Evolutionary conservation across 2,113 vertebrate genomes (phyloP).

Genomic region (Lichenostomus cassidix): DNA sequence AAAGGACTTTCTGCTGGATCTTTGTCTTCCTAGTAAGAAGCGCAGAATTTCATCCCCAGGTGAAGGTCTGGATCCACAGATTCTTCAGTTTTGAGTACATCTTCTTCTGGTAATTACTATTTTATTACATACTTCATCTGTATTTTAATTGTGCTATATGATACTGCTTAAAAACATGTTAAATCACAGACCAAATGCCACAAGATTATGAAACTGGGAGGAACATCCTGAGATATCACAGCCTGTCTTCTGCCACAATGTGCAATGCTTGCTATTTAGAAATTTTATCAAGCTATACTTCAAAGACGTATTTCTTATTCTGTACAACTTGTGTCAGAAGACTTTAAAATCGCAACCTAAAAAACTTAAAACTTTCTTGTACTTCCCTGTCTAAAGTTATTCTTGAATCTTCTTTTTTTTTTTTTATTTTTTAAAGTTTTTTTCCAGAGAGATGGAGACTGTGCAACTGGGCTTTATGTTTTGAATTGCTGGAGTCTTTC

Average conservation of each 20-base stretch:
- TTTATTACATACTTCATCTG: background rate
- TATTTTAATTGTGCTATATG: background rate
- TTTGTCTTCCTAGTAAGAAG: background rate
- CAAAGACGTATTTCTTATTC: background rate
- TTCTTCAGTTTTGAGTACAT: background rate
- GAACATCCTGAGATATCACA: background rate
- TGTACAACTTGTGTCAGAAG: background rate
- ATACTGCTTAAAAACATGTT: background rate
- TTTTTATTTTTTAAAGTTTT: background rate
- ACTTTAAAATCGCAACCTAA: background rate
- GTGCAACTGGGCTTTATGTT: background rate
- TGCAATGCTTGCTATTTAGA: background rate
- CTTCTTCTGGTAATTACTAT: background rate
- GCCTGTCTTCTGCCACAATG: background rate
- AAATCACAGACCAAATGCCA: background rate
- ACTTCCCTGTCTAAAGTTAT: background rate
- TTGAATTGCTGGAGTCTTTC: background rate
- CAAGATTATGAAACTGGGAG: background rate
- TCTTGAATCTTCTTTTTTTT: background rate
- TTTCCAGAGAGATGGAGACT: background rate
- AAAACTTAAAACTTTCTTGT: background rate
- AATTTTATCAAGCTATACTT: background rate
- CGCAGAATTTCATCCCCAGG: rapidly evolving
- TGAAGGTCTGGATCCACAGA: background rate
- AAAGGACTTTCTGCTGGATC: background rate